A percentile compares a stretch with the other conserved stretches of the same genome.
Evolutionary conservation across 35 echinoderm and acorn worm genomes (phyloP).

Genomic region (Ptychodera flava): DNA sequence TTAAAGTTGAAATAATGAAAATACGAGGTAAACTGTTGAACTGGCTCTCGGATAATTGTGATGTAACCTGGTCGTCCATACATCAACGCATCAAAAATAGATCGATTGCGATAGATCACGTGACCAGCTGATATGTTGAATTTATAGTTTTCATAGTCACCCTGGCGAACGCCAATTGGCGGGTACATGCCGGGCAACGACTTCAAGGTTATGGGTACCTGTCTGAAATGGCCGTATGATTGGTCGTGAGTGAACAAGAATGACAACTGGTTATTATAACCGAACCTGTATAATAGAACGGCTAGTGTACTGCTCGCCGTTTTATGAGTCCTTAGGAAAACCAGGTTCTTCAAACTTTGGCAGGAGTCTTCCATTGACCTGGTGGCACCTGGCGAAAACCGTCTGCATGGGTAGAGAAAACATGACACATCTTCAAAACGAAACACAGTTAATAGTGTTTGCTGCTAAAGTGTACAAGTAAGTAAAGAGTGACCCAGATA

Average conservation of each 20-base stretch:
- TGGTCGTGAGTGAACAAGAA: slow-evolving; percentile 8
- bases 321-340: slow-evolving; percentile 40
- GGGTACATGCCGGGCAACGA: background rate
- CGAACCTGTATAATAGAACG: slow-evolving; percentile 17
- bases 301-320: slow-evolving; percentile 35
- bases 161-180: background rate
- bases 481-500: too few species aligned
- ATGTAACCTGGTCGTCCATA: slow-evolving; percentile 2
- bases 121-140: slow-evolving; percentile 35
- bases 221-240: slow-evolving; percentile 16
- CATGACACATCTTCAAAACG: too few species aligned
- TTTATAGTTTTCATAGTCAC: slow-evolving; percentile 10
- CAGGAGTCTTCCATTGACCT: background rate
- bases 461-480: too few species aligned
- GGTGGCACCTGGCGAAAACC: background rate
- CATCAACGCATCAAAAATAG: slow-evolving; percentile 11
- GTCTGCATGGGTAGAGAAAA: too few species aligned
- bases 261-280: slow-evolving; percentile 24
- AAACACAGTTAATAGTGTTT: too few species aligned
- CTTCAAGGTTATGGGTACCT: background rate
- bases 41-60: slow-evolving; percentile 35
- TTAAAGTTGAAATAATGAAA: slow-evolving; percentile 21
- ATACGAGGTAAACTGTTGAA: slow-evolving; percentile 31
- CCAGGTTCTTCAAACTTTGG: slow-evolving; percentile 5
- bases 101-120: slow-evolving; percentile 10